Evolutionary conservation across 2,888 invertebrate species (phyloP), one percentile per base, ranked within the genome.

Genomic region (Lasioglossum marginatum): DNA sequence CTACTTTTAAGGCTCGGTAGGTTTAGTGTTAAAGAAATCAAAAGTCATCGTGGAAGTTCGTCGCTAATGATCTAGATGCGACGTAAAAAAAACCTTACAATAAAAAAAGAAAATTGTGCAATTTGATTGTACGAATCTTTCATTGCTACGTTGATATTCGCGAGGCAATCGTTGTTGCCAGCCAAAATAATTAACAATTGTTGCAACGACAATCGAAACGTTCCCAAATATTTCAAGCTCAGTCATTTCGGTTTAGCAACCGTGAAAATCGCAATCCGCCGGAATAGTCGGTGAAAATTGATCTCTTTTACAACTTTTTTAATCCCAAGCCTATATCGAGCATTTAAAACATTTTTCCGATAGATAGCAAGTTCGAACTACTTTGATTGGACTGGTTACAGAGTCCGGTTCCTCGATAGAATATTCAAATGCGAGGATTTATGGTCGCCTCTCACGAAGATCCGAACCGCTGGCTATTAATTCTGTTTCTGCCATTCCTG

Each of bases 351-450:
- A 52, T 52, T 52, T 23, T 23, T 1, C 23, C 52, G 23, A 10
- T 52, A 52, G 52, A 52, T 52, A 23, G 52, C 23, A 23, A 23
- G 66, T 14, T 19, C 66, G 2, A 66, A 8, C 27, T 34, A 66
- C 34, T 27, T 34, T 14, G 27, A 31, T 27, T 14, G 63, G 14
- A 60, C 57, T 27, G 57, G 57, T 27, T 27, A 27, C n/a, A 60
- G n/a, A 27, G 4, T 27, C 27, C 57, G 57, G 12, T 27, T 27
- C 12, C 14, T 60, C 27, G n/a, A 60, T 27, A 60, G 27, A 60
- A 60, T 60, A 60, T 60, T 60, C 57, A 60, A 60, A 60, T 60
- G 60, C 60, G 60, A n/a, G 60, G 60, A 27, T 60, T 60, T 60
- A 60, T 60, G 60, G 60, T 60, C 27, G 27, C 23, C 52, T 52